These are phyloP conservation scores for Hippopotamus amphibius DNA, from an alignment of 2,113 vertebrate genomes.

Conservation along the genomic window DNA sequence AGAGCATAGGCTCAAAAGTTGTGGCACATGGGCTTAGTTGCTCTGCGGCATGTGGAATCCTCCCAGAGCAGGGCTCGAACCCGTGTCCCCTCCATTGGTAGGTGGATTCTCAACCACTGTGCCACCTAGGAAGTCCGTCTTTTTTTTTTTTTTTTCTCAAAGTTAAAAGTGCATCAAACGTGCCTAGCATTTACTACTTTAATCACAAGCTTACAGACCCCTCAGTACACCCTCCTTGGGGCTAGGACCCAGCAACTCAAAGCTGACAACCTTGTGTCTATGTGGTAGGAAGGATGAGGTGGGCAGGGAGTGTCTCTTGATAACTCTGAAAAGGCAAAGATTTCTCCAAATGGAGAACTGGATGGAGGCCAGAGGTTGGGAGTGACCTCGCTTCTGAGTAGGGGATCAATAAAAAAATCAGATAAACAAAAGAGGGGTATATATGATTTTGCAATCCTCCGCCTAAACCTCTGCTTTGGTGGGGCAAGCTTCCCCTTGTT, in stretches of 20 bases:
- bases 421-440: slow-evolving; percentile 45
- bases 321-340: slow-evolving; percentile 32
- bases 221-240: slow-evolving; percentile 58
- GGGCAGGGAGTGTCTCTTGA: background rate
- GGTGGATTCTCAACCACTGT: too few species aligned
- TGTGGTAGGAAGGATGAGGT: background rate
- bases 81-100: too few species aligned
- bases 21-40: too few species aligned
- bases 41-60: too few species aligned
- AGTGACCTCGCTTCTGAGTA: slow-evolving; percentile 44
- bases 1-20: too few species aligned
- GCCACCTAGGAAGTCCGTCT: too few species aligned
- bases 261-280: background rate
- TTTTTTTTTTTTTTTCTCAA: background rate
- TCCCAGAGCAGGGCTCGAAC: too few species aligned
- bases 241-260: slow-evolving; percentile 46
- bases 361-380: background rate
- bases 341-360: slow-evolving; percentile 35
- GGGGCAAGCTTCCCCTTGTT: background rate
- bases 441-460: slow-evolving; percentile 41
- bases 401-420: slow-evolving; percentile 61
- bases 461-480: slow-evolving; percentile 38
- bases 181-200: slow-evolving; percentile 73
- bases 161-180: slow-evolving; percentile 79
- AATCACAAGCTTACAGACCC: slow-evolving; percentile 81